Base-by-base conservation (phyloP, 2,113 vertebrate genomes). In the Platichthys stellatus region DNA sequence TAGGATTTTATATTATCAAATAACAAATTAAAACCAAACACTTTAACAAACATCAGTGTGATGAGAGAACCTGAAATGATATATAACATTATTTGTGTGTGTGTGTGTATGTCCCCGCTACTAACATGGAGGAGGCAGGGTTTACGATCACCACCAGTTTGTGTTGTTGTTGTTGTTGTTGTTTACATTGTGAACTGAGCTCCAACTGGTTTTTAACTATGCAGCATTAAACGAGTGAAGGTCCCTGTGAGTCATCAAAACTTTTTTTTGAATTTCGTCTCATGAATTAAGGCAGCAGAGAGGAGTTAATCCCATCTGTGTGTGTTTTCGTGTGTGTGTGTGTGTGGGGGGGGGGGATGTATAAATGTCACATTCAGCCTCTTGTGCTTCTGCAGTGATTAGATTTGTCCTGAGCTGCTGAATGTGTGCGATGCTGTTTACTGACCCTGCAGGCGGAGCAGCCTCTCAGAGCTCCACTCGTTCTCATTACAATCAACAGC, bases 401-500 rank as follows among this genome's bases (percentile, higher is more conserved):
- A 3, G 54, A 31, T 81, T 76, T 66, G 86, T 85, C 76, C 47
- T 23, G 49, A 9, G 54, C 73, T 2, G 80, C 68, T 63, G 75
- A 72, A 24, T 74, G 61, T 20, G 69, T 73, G 67, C 40, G 43
- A 57, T 49, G 71, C 74, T 78, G 72, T 71, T 86, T 63, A 77
- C 80, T 47, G 86, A 86, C 77, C 75, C 72, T 35, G 26, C 31
- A 8, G 81, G 70, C 61, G 1, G 5, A 15, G 61, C 72, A 43
- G 54, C 77, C 2, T 63, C 86, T 90, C 78, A 78, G 31, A 78
- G 74, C 82, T 85, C 86, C 80, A 87, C 87, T 88, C 83, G 83
- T 80, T 81, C 87, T 82, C 72, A 87, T 92, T 90, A 88, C 75
- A 88, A 92, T 87, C 72, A 89, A 60, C 56, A 70, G 77, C 81